Evolutionary conservation across 2,797 vertebrate species (phyloP).

Genomic region (Dryobates pubescens): DNA sequence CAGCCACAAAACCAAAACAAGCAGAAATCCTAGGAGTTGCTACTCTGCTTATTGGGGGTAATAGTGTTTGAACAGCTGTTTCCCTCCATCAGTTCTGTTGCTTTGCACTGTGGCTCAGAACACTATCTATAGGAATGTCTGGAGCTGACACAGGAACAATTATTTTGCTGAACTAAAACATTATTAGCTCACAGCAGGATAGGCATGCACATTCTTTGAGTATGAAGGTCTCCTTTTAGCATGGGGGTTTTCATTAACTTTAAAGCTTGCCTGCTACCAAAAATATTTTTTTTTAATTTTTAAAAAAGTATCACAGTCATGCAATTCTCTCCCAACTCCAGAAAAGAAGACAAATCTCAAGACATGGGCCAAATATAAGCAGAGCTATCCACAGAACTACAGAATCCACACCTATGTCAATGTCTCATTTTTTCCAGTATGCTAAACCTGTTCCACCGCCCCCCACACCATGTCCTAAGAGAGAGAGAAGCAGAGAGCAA

Average conservation of each 20-base stretch:
- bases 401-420: background rate
- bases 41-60: background rate
- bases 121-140: background rate
- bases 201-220: background rate
- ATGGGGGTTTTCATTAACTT: background rate
- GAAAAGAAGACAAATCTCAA: background rate
- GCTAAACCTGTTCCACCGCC: background rate
- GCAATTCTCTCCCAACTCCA: background rate
- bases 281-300: no score
- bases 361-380: background rate
- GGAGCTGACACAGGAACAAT: background rate
- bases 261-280: background rate
- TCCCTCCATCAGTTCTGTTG: background rate
- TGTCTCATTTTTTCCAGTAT: background rate
- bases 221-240: background rate
- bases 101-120: background rate
- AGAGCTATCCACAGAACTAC: background rate
- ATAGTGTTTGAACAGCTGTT: background rate
- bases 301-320: background rate
- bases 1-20: background rate
- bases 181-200: background rate
- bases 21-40: background rate
- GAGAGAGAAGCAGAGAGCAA: no score
- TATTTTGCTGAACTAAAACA: background rate
- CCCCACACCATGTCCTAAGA: no score